Base-by-base conservation (phyloP, 2,113 vertebrate species). In the Anolis sagrei region DNA sequence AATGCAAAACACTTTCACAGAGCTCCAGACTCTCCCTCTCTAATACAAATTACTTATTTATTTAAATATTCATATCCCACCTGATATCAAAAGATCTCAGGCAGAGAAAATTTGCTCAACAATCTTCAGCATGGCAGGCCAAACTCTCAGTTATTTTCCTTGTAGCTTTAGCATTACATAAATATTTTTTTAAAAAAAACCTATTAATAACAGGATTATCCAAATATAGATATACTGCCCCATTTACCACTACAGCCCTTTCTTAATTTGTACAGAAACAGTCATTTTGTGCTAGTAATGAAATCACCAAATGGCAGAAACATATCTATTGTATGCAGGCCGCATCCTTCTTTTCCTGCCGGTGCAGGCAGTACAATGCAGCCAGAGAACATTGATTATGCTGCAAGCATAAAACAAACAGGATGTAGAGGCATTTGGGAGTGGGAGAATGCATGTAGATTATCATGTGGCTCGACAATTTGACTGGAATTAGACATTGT, bases 271-370 rank as follows among this genome's bases (percentile, higher is more conserved):
- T 78, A 70, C 0, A 0, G 1, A 8, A 77, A 2, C 1, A 1
- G 32, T 80, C 84, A 25, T 79, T 86, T 85, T 85, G 79, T 78
- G 74, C 81, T 79, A 54, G n/a, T 87, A 83, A 79, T 83, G 58
- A 5, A 77, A 51, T 39, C 76, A 1, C 9, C 16, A 81, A 49
- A 54, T 82, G 5, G 79, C 89, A 49, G n/a, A 89, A 83, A 48
- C 61, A 49, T 73, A 83, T 64, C 73, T 76, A 74, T 73, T 69
- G 36, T 87, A 66, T 39, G 48, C 16, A 88, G 9, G 7, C 21
- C 5, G 76, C 4, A 44, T 51, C 61, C 34, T 75, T 86, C 29
- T 73, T 80, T 39, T 58, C 87, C n/a, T 74, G 44, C 49, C n/a
- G 48, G 25, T 39, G 62, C 10, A 74, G 8, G 36, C 44, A 54